phyloP scores from a whole-genome alignment of 2,113 vertebrate species.

The Vulpes vulpes region DNA sequence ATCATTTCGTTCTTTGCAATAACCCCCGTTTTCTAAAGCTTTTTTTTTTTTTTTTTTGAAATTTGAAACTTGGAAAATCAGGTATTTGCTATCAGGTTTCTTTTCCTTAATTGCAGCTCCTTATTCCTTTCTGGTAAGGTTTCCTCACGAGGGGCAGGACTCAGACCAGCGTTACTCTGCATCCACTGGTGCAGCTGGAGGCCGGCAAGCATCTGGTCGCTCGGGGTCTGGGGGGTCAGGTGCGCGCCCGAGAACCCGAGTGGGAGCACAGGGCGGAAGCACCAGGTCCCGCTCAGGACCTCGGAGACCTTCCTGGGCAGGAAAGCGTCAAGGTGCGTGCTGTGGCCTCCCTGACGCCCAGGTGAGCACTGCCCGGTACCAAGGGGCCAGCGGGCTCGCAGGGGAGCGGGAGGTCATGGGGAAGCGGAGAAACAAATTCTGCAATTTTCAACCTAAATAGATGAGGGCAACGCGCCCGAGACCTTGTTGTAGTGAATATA shows the following conservation, averaged over 20 bases:
- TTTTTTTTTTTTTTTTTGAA: background rate
- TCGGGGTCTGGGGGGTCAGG: background rate
- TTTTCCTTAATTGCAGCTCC: background rate
- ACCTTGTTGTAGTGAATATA: background rate
- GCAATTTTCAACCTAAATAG: background rate
- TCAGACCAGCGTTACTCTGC: background rate
- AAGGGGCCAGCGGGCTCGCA: too few species aligned
- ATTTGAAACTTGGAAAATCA: background rate
- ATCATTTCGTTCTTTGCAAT: background rate
- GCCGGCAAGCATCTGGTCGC: background rate
- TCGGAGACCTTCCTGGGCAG: background rate
- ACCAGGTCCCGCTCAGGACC: background rate
- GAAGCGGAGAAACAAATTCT: background rate
- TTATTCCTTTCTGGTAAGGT: background rate
- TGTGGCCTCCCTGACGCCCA: background rate
- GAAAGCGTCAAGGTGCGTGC: background rate
- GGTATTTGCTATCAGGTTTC: background rate
- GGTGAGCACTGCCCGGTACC: background rate
- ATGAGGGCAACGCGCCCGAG: background rate
- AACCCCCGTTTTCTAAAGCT: too few species aligned
- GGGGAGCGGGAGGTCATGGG: background rate
- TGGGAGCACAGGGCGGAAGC: too few species aligned
- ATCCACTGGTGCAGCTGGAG: background rate
- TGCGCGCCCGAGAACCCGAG: background rate
- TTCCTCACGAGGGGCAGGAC: background rate